A percentile compares a stretch with the other conserved stretches of the same genome.
Evolutionary conservation across 1,140 invertebrate species (phyloP).

Genomic region (Drosophila navojoa): DNA sequence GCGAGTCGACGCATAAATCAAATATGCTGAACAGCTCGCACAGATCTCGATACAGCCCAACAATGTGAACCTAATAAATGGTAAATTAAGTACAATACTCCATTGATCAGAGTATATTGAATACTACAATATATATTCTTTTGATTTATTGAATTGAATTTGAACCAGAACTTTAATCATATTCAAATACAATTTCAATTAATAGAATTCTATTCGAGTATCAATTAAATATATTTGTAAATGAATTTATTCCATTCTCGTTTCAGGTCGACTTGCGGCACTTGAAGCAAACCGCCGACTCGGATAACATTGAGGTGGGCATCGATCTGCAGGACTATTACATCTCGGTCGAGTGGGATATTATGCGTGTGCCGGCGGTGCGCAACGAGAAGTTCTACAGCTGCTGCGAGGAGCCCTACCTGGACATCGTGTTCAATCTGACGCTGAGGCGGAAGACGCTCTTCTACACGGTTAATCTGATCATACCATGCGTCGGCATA

Average conservation of each 20-base stretch:
- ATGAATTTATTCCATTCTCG: neutral
- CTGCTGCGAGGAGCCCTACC: slow-evolving; percentile 95
- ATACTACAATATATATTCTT: too few species aligned
- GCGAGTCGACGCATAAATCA: slow-evolving; percentile 57
- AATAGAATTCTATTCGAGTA: neutral
- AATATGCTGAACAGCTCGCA: slow-evolving; percentile 24
- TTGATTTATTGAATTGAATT: too few species aligned
- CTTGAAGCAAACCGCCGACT: slow-evolving; percentile 91
- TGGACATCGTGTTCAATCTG: slow-evolving; percentile 99
- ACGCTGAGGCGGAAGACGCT: slow-evolving; percentile 97
- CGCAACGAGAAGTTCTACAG: slow-evolving; percentile 95
- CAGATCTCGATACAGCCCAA: neutral
- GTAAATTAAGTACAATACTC: too few species aligned
- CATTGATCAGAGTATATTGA: too few species aligned
- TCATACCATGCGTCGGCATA: slow-evolving; percentile 97
- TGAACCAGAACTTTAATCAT: neutral
- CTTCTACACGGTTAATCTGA: slow-evolving; percentile 98
- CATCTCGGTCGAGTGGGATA: slow-evolving; percentile 99
- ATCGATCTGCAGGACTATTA: slow-evolving; percentile 97
- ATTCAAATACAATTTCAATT: too few species aligned
- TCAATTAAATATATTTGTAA: neutral
- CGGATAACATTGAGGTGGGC: slow-evolving; percentile 92
- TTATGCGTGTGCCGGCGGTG: slow-evolving; percentile 94
- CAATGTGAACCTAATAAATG: neutral
- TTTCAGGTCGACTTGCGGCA: slow-evolving; percentile 93